These are phyloP conservation scores for Andinoacara biseriatus DNA, from an alignment of 2,113 vertebrate genomes.

Conservation along the genomic window DNA sequence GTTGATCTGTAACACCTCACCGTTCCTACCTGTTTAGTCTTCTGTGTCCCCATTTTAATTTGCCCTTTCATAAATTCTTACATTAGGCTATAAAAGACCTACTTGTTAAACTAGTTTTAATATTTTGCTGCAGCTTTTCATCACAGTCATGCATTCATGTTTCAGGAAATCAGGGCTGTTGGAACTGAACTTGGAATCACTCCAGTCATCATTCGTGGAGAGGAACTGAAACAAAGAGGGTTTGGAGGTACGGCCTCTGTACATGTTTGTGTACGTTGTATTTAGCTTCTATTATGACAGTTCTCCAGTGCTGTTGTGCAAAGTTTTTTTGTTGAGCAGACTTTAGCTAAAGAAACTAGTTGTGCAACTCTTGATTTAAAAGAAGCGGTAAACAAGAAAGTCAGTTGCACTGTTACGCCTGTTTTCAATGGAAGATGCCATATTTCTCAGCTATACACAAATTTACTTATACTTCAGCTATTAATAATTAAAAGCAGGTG, in stretches of 20 bases:
- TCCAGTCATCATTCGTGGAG: slow-evolving; percentile 90
- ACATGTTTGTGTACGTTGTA: not conserved
- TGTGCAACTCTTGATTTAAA: not conserved
- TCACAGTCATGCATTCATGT: slow-evolving; percentile 21
- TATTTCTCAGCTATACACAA: not conserved
- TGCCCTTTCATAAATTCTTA: not conserved
- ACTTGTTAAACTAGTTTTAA: not conserved
- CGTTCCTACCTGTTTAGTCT: slow-evolving; percentile 1
- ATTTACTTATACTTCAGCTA: not conserved
- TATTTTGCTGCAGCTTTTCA: not conserved
- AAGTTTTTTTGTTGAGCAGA: not conserved
- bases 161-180: slow-evolving; percentile 93
- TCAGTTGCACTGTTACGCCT: not conserved
- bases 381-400: not conserved
- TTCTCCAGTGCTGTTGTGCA: not conserved
- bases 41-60: not conserved
- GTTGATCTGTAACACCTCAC: not conserved
- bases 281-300: not conserved
- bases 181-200: slow-evolving; percentile 89
- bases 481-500: not conserved
- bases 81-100: not conserved
- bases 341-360: not conserved
- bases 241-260: slow-evolving; percentile 87
- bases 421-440: not conserved
- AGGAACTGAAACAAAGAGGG: slow-evolving; percentile 90